Conservation (phyloP, 30 jellyfish, hydroid and myxozoan species). For the Sanderia malayensis region DNA sequence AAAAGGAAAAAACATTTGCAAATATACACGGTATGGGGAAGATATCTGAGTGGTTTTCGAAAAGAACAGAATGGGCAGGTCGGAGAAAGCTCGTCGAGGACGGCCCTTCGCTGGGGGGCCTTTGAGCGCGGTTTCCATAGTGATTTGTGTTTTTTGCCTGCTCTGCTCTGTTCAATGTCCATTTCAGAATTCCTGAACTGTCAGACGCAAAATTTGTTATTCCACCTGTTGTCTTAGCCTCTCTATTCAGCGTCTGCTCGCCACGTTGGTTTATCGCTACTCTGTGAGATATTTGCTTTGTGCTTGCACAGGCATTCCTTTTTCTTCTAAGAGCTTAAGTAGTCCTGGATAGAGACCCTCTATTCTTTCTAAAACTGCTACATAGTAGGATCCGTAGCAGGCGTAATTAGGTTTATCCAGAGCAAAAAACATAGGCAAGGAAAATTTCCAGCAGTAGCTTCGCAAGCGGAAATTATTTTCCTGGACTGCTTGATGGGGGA, state of each 20-base stretch:
- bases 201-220: conserved; percentile 17
- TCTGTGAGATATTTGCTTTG: conserved; percentile 5
- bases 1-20: no score
- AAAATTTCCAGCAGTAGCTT: conserved; percentile 15
- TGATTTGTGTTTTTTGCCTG: conserved; percentile 12
- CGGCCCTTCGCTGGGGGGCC: no score
- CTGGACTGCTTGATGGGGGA: conserved; percentile 21
- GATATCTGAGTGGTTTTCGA: no score
- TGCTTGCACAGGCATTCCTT: conserved; percentile 30
- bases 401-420: conserved; percentile 29
- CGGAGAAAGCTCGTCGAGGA: no score
- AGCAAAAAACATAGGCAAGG: conserved; percentile 16
- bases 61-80: no score
- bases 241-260: conserved; percentile 21
- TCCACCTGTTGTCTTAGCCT: conserved; percentile 37
- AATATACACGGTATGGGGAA: no score
- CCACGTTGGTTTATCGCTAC: conserved; percentile 23
- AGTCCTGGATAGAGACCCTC: conserved; percentile 32
- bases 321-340: not conserved
- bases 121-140: no score
- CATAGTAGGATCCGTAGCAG: conserved; percentile 42
- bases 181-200: conserved; percentile 14
- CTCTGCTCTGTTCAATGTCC: conserved; percentile 26
- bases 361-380: conserved; percentile 4
- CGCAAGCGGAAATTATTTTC: conserved; percentile 8